These are phyloP conservation scores for Diadegma fenestrale DNA, from an alignment of 2,888 invertebrate genomes.

Conservation along the genomic window DNA sequence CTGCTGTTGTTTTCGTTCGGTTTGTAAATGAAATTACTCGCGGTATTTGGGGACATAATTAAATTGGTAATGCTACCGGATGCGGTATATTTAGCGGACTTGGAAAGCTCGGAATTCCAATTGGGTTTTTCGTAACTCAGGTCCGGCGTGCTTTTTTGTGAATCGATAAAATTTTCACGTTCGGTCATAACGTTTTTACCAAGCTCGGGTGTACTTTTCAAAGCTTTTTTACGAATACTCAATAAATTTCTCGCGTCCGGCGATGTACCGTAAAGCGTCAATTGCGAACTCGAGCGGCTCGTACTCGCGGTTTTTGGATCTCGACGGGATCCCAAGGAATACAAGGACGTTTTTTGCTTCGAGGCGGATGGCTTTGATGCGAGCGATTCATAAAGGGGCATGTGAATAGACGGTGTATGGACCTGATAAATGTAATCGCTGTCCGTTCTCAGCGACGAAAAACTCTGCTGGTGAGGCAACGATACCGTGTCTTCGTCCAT, in stretches of 20 bases:
- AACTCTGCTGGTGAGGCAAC: slow-evolving; percentile 91
- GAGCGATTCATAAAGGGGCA: slow-evolving; percentile 81
- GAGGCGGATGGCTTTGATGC: slow-evolving; percentile 74
- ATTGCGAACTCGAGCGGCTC: slow-evolving; percentile 76
- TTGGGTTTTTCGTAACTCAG: slow-evolving; percentile 71
- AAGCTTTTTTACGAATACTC: slow-evolving; percentile 69
- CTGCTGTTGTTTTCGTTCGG: slow-evolving; percentile 76
- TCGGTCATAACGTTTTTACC: slow-evolving; percentile 72
- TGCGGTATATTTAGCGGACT: slow-evolving; percentile 63
- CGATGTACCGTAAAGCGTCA: slow-evolving; percentile 75
- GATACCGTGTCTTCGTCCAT: slow-evolving; percentile 92
- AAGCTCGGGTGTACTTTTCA: slow-evolving; percentile 75
- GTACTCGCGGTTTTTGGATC: slow-evolving; percentile 72
- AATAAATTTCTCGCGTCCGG: slow-evolving; percentile 73
- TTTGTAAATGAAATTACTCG: slow-evolving; percentile 79
- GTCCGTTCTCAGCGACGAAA: slow-evolving; percentile 90
- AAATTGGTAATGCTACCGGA: slow-evolving; percentile 71
- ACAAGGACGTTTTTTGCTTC: slow-evolving; percentile 76
- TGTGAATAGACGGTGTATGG: slow-evolving; percentile 84
- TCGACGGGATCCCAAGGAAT: slow-evolving; percentile 75
- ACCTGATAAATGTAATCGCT: slow-evolving; percentile 92
- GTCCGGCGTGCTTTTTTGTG: slow-evolving; percentile 78
- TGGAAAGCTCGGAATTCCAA: slow-evolving; percentile 69
- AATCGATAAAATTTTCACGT: slow-evolving; percentile 72
- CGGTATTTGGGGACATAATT: slow-evolving; percentile 75